Evolutionary conservation across 2,888 invertebrate genomes (phyloP), one percentile per base, ranked within the genome.

Genomic region (Metellina segmentata): DNA sequence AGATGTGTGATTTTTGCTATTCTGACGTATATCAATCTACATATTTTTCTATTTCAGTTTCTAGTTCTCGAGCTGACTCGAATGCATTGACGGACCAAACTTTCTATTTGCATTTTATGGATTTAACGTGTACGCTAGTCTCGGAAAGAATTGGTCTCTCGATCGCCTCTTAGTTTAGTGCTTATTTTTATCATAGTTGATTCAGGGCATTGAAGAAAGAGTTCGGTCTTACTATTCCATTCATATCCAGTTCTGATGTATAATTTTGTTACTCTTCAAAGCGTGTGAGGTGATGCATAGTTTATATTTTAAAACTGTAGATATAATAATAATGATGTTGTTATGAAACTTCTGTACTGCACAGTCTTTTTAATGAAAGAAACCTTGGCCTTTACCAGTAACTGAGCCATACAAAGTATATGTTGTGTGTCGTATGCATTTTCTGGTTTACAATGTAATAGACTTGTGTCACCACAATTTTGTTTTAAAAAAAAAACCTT

Each of bases 1-100:
- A 74, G 85, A 75, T 85, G 74, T 85, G 83, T 85, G 74, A 85
- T 34, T 74, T 85, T 85, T 85, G 53, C 85, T 85, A 85, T 75
- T 53, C 13, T 19, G 52, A 85, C 9, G 20, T 75, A 53, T 53
- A 85, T 61, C 11, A 11, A 85, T 51, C 70, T 20, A 34, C 74
- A 75, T 85, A 53, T 83, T 53, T 49, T 85, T 48, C 11, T 19
- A 72, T 75, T 74, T 53, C 85, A 61, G 79, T 61, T 75, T 75
- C 75, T 53, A 51, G 72, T 74, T 82, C 48, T 69, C 53, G 52
- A 75, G 74, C 74, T 85, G 85, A 34, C 72, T 74, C 74, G 61
- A 72, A 82, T 19, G 49, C 61, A 52, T 51, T 77, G 77, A 52
- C 19, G 53, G 74, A 75, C 20, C 85, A 75, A 69, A 49, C 13